phyloP scores from a whole-genome alignment of 1,140 invertebrate species.

The Meloidogyne chitwoodi region DNA sequence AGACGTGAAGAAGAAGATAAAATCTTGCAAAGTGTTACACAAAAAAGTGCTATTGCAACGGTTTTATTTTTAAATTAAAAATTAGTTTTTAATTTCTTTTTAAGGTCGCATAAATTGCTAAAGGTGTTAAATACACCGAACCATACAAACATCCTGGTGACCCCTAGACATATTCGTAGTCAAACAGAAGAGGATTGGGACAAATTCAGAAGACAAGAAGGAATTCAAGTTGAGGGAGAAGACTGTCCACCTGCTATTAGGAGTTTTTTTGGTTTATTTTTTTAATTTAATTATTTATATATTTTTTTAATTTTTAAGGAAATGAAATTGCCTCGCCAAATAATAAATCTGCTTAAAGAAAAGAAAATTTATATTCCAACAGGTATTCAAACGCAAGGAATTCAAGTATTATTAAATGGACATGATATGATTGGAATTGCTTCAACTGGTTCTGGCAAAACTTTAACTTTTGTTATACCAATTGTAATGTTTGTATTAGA shows the following conservation, averaged over 20 bases:
- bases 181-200: constrained; percentile 68
- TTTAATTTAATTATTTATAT: too few species aligned
- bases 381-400: too few species aligned
- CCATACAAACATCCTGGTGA: constrained; percentile 86
- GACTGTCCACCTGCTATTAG: constrained; percentile 82
- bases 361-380: too few species aligned
- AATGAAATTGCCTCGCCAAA: constrained; percentile 89
- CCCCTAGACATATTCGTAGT: constrained; percentile 75
- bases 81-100: neutral
- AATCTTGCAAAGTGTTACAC: constrained; percentile 91
- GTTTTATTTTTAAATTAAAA: too few species aligned
- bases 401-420: too few species aligned
- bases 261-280: constrained; percentile 68
- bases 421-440: too few species aligned
- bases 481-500: too few species aligned
- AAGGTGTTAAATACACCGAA: constrained; percentile 92
- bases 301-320: constrained; percentile 66
- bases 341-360: constrained; percentile 74
- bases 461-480: too few species aligned
- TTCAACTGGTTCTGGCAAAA: too few species aligned
- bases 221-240: constrained; percentile 90
- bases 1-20: constrained; percentile 94
- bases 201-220: too few species aligned
- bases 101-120: constrained; percentile 76
- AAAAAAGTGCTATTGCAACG: constrained; percentile 78